These are phyloP conservation scores for Enchytraeus crypticus DNA, from an alignment of 2,888 invertebrate genomes.

Conservation along the genomic window DNA sequence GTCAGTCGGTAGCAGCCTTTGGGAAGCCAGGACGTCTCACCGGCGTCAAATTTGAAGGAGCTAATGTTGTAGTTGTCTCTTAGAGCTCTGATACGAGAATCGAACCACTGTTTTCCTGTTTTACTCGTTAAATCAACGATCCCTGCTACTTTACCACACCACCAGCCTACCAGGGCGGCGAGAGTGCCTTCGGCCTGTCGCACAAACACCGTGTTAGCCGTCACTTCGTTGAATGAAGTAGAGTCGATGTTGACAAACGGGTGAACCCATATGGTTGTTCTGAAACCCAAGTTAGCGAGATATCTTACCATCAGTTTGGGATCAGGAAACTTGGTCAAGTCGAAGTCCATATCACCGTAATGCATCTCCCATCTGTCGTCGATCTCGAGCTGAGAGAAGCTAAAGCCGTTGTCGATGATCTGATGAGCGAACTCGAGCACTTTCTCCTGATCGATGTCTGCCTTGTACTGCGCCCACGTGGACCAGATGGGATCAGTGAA, in stretches of 20 bases:
- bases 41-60: conserved; percentile 78
- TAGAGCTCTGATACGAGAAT: conserved; percentile 57
- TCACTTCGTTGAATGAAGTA: conserved; percentile 64
- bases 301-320: conserved; percentile 57
- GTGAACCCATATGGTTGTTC: conserved; percentile 64
- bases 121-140: conserved; percentile 58
- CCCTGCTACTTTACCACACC: not conserved
- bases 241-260: conserved; percentile 73
- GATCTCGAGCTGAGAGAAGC: conserved; percentile 57
- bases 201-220: conserved; percentile 1
- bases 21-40: conserved; percentile 34
- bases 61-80: conserved; percentile 64
- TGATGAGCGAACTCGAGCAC: conserved; percentile 21
- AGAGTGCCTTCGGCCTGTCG: not conserved
- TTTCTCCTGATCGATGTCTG: conserved; percentile 57
- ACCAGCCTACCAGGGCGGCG: conserved; percentile 13
- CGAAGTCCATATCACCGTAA: conserved; percentile 73
- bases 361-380: conserved; percentile 74
- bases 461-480: conserved; percentile 70
- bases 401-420: conserved; percentile 31
- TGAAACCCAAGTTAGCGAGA: conserved; percentile 57
- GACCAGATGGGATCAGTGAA: conserved; percentile 77
- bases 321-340: conserved; percentile 62
- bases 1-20: conserved; percentile 25
- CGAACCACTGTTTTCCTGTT: conserved; percentile 66